Base-by-base conservation (phyloP, 2,113 vertebrate species). In the Sorex araneus region DNA sequence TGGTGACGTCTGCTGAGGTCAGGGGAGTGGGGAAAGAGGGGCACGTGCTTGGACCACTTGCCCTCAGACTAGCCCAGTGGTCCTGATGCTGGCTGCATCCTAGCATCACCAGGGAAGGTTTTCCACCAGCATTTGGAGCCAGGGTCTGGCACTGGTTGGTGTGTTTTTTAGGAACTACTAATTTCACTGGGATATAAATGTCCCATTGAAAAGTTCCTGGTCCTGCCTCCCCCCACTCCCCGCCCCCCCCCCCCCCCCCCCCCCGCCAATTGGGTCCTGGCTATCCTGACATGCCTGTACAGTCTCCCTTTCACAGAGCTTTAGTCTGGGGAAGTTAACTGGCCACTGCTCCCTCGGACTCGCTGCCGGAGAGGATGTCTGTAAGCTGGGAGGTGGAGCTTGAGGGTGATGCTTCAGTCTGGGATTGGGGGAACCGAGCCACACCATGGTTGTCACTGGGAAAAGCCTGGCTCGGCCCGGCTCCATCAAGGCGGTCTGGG, bases 1-100 rank as follows among this genome's bases (percentile, higher is more conserved):
- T 75, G 19, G 87, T 63, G 89, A 90, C 86, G 79, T 74, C 90
- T 93, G 50, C 60, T 4, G 32, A 40, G 73, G 34, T 63, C 43
- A n/a, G 57, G 64, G 74, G n/a, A 1, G n/a, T n/a, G 36, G 27
- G 54, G 4, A 19, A 25, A 23, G 32, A 2, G 6, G 0, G 75
- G 57, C 63, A 27, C 1, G 2, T 0, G 25, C 11, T 3, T 9
- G 30, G 60, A 47, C 6, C 3, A 6, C 28, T 67, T 11, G 32
- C 45, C 9, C 3, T 45, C 57, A 12, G 36, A 60, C 28, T 6
- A 89, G 71, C 83, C 36, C 40, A 3, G 27, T 7, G n/a, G n/a
- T 47, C 32, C 74, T 73, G 18, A 32, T 76, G 28, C 74, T 50
- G 82, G 75, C 23, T 32, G 27, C 19, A 12, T 5, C 19, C 54